These are phyloP conservation scores for Callinectes sapidus DNA, from an alignment of 2,888 invertebrate species.

Conservation along the genomic window DNA sequence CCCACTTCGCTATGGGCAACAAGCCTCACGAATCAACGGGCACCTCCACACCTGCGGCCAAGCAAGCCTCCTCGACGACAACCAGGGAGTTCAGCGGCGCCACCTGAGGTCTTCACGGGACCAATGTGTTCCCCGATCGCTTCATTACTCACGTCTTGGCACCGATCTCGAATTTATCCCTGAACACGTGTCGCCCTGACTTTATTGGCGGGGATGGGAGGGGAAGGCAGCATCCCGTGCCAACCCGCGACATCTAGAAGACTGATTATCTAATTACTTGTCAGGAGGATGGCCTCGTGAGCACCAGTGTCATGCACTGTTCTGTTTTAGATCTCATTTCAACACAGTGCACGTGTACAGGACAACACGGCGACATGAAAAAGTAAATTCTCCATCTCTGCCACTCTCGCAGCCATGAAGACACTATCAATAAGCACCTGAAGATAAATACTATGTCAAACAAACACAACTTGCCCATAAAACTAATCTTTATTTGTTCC, in stretches of 20 bases:
- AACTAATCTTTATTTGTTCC: neutral
- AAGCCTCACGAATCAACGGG: neutral
- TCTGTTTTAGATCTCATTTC: neutral
- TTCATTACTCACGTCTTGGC: conserved; percentile 23
- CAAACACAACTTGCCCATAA: neutral
- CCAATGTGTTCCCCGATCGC: neutral
- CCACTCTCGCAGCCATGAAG: neutral
- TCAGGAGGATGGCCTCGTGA: neutral
- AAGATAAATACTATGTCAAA: neutral
- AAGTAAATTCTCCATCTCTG: neutral
- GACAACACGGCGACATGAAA: neutral
- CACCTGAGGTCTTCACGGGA: neutral
- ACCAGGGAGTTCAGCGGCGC: neutral
- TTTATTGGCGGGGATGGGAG: neutral
- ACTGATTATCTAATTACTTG: neutral
- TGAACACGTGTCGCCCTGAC: neutral
- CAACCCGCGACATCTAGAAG: neutral
- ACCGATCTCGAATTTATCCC: conserved; percentile 23
- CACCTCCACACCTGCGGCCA: neutral
- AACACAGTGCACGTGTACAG: neutral
- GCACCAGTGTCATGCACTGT: neutral
- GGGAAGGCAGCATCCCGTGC: neutral
- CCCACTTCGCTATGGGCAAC: neutral
- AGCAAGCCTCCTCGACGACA: neutral
- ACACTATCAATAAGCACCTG: neutral